A percentile compares a stretch with the other conserved stretches of the same genome.
Conservation (phyloP, 30 jellyfish, hydroid and myxozoan genomes). For the Turritopsis dohrnii region DNA sequence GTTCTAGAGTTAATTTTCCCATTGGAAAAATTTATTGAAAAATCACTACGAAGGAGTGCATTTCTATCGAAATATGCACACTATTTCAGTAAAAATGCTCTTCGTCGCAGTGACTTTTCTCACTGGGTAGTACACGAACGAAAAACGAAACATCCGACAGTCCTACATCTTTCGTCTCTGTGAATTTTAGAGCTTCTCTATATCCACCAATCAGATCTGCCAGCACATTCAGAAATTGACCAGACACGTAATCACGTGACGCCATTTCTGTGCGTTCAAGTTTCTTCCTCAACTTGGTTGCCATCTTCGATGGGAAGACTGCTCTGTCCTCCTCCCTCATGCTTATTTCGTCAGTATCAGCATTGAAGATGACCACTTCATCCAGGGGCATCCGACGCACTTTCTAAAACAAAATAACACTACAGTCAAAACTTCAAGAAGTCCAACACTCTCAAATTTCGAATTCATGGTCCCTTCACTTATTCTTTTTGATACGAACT, state of each 20-base stretch:
- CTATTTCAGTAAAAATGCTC: not conserved
- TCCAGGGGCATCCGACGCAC: conserved; percentile 89
- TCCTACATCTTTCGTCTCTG: conserved; percentile 67
- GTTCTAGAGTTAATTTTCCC: too few relatives aligned
- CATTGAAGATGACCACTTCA: conserved; percentile 82
- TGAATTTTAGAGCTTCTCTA: conserved; percentile 74
- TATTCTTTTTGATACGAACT: too few relatives aligned
- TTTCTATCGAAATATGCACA: too few relatives aligned
- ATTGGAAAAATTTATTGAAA: too few relatives aligned
- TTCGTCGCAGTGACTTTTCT: too few relatives aligned
- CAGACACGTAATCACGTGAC: conserved; percentile 70
- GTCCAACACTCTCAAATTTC: too few relatives aligned
- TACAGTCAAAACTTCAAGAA: too few relatives aligned
- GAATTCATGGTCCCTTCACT: too few relatives aligned
- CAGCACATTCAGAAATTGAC: conserved; percentile 75
- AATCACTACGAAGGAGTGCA: too few relatives aligned
- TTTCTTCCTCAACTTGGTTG: conserved; percentile 34
- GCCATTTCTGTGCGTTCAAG: conserved; percentile 82
- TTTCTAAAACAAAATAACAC: conserved; percentile 25
- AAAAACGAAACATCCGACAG: too few relatives aligned
- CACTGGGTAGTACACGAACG: too few relatives aligned
- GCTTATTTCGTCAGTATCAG: conserved; percentile 62
- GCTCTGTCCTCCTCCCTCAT: conserved; percentile 55
- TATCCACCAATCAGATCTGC: conserved; percentile 95
- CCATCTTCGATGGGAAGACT: conserved; percentile 63